A percentile compares a stretch with the other conserved stretches of the same genome.
Conservation (phyloP, 2,797 vertebrate species). For the Carcharodon carcharias region DNA sequence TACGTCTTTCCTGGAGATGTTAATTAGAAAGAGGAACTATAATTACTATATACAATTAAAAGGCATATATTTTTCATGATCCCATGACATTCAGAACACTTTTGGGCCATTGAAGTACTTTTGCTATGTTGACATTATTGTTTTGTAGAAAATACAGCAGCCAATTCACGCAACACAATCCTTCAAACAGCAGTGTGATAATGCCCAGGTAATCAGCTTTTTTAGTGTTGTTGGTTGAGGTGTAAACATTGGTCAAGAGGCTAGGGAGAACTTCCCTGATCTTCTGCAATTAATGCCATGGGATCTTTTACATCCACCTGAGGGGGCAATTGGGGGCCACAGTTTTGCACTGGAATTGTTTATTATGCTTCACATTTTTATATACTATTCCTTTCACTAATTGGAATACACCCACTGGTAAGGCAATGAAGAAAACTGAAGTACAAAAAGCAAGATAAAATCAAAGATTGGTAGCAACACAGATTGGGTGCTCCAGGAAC, state of each 20-base stretch:
- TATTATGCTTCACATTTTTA: background rate
- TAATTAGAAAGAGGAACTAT: background rate
- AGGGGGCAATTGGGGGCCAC: background rate
- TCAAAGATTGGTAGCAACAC: background rate
- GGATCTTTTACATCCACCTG: background rate
- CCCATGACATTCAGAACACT: background rate
- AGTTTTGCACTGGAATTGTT: background rate
- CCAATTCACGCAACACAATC: background rate
- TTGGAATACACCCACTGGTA: background rate
- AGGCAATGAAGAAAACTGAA: background rate
- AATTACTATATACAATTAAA: background rate
- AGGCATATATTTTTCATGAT: background rate
- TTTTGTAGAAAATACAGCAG: background rate
- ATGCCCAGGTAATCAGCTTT: background rate
- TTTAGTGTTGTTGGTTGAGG: background rate
- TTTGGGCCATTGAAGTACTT: too few relatives aligned
- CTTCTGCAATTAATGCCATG: background rate
- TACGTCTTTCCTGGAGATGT: constrained; percentile 65
- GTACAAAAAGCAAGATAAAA: background rate
- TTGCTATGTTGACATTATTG: background rate
- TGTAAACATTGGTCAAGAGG: background rate
- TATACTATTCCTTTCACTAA: background rate
- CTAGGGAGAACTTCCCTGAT: background rate
- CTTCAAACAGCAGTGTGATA: background rate
- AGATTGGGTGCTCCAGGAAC: background rate